phyloP scores from a whole-genome alignment of 2,113 vertebrate species.

The Atrichornis clamosus region DNA sequence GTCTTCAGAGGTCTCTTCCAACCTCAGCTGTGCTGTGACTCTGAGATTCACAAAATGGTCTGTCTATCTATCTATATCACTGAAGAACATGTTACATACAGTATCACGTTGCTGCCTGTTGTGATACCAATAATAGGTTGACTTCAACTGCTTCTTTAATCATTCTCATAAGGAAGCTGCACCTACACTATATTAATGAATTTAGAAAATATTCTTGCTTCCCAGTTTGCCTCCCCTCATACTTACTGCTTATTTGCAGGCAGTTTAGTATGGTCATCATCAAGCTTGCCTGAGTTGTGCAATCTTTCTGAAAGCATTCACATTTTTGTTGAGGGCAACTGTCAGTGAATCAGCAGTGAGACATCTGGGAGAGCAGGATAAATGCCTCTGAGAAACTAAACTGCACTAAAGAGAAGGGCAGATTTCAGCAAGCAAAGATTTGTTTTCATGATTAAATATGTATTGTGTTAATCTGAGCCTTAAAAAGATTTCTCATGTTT shows the following conservation, averaged over 20 bases:
- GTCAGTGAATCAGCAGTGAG: not conserved
- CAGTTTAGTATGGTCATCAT: not conserved
- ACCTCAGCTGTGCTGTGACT: not conserved
- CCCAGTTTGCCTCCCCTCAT: not conserved
- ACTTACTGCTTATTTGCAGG: not conserved
- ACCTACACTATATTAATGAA: not conserved
- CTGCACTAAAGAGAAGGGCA: not conserved
- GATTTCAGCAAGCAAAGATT: not conserved
- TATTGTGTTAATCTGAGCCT: not conserved
- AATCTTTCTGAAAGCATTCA: not conserved
- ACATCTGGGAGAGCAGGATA: not conserved
- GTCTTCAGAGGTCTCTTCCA: not conserved
- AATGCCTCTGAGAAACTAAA: not conserved
- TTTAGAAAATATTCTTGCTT: not conserved
- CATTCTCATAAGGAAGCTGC: not conserved
- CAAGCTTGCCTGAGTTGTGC: not conserved
- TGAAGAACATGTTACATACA: not conserved
- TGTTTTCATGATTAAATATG: not conserved
- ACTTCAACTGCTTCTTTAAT: not conserved
- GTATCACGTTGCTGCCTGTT: not conserved
- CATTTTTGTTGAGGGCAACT: not conserved
- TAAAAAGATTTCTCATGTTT: not conserved
- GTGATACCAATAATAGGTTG: not conserved
- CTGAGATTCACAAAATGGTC: not conserved
- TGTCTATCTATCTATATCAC: not conserved